Evolutionary conservation across 2,113 vertebrate species (phyloP).

Genomic region (Eulacestoma nigropectus): DNA sequence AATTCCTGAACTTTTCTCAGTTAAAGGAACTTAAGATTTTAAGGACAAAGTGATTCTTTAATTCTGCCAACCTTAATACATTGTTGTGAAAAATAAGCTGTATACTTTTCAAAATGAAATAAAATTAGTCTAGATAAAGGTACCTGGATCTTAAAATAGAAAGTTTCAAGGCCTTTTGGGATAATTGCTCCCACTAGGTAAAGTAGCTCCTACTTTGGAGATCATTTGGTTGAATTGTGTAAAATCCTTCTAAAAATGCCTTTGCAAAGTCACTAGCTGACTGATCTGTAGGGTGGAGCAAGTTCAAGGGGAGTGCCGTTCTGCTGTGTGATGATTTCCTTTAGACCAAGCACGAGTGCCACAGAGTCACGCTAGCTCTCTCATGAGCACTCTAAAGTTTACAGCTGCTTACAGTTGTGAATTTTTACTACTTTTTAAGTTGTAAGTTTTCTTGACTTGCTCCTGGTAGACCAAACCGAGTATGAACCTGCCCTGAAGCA

Average conservation of each 20-base stretch:
- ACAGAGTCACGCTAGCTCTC: neutral
- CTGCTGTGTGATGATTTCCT: neutral
- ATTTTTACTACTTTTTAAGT: neutral
- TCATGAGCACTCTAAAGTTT: neutral
- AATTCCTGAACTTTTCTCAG: neutral
- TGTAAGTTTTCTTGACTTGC: neutral
- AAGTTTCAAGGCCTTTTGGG: neutral
- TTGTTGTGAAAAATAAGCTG: neutral
- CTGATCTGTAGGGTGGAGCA: neutral
- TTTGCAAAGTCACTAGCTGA: neutral
- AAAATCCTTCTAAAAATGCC: neutral
- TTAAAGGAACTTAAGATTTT: neutral
- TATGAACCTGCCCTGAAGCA: neutral
- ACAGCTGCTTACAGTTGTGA: neutral
- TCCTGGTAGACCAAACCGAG: rapidly evolving
- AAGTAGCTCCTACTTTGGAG: neutral
- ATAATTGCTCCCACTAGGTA: neutral
- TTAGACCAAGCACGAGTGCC: neutral
- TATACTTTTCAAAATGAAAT: neutral
- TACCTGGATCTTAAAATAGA: neutral
- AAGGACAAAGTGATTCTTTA: neutral
- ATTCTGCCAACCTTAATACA: neutral
- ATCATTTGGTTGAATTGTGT: neutral
- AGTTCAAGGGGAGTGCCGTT: neutral
- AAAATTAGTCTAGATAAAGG: neutral